These are phyloP conservation scores for Schizothorax lantsangensis DNA, from an alignment of 2,797 vertebrate genomes.

Conservation along the genomic window DNA sequence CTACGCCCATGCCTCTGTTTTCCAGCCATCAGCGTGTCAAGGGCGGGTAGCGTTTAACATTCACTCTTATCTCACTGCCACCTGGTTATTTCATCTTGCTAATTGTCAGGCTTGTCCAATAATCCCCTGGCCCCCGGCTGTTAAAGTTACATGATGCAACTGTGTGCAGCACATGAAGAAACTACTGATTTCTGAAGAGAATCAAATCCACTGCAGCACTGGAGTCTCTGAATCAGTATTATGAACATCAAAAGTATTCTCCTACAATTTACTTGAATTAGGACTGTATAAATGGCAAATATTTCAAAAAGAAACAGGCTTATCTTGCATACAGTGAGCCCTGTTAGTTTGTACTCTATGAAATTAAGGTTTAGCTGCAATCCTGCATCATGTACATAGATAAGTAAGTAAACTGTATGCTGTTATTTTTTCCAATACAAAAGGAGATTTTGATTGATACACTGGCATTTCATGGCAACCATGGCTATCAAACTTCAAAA, in stretches of 20 bases:
- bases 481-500: neutral
- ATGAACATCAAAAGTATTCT: neutral
- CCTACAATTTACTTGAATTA: neutral
- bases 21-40: constrained; percentile 29
- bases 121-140: constrained; percentile 18
- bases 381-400: too few species aligned
- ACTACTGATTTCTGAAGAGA: constrained; percentile 1
- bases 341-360: neutral
- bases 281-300: neutral
- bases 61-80: constrained; percentile 53
- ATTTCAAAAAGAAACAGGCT: neutral
- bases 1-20: constrained; percentile 42
- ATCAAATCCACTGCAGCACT: neutral
- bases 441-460: too few species aligned
- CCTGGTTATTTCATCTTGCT: constrained; percentile 57
- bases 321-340: neutral
- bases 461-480: too few species aligned
- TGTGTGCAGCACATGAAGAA: constrained; percentile 34
- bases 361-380: neutral
- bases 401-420: too few species aligned
- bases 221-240: neutral
- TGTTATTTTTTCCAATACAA: too few species aligned
- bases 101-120: constrained; percentile 50
- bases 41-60: constrained; percentile 20
- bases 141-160: constrained; percentile 27